Conservation (phyloP, 2,888 invertebrate genomes). For the Creontiades dilutus region DNA sequence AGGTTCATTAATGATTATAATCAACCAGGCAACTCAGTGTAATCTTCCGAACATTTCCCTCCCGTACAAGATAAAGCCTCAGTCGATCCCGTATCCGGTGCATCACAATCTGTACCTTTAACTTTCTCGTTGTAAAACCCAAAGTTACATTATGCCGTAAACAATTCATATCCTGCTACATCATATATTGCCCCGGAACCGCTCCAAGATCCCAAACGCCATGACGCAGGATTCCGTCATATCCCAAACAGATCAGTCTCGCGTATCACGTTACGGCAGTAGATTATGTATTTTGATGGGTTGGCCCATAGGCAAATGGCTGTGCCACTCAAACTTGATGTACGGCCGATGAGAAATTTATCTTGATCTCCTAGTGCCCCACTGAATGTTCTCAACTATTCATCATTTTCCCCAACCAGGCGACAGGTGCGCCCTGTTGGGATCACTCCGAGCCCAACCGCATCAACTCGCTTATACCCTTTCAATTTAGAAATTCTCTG, state of each 20-base stretch:
- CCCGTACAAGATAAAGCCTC: too few relatives aligned
- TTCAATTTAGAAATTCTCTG: too few relatives aligned
- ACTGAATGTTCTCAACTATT: slow-evolving; percentile 16
- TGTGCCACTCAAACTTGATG: slow-evolving; percentile 37
- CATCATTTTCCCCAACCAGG: slow-evolving; percentile 19
- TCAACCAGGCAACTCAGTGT: too few relatives aligned
- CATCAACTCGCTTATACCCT: background rate
- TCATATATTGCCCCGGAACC: too few relatives aligned
- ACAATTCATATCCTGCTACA: too few relatives aligned
- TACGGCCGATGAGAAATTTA: slow-evolving; percentile 52
- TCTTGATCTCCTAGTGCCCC: slow-evolving; percentile 16
- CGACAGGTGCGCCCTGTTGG: slow-evolving; percentile 27
- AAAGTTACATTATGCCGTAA: too few relatives aligned
- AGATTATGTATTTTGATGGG: slow-evolving; percentile 39
- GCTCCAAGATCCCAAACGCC: too few relatives aligned
- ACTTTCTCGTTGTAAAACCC: too few relatives aligned
- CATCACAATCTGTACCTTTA: too few relatives aligned
- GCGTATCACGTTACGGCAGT: background rate
- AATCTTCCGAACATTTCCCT: too few relatives aligned
- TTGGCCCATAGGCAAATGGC: slow-evolving; percentile 28
- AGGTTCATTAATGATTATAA: too few relatives aligned
- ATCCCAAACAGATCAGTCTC: background rate
- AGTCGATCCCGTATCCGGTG: too few relatives aligned
- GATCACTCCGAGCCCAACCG: background rate
- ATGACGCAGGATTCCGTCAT: background rate